These are phyloP conservation scores for Crocodylus rhombifer DNA, from an alignment of 2,797 vertebrate species.

Conservation along the genomic window DNA sequence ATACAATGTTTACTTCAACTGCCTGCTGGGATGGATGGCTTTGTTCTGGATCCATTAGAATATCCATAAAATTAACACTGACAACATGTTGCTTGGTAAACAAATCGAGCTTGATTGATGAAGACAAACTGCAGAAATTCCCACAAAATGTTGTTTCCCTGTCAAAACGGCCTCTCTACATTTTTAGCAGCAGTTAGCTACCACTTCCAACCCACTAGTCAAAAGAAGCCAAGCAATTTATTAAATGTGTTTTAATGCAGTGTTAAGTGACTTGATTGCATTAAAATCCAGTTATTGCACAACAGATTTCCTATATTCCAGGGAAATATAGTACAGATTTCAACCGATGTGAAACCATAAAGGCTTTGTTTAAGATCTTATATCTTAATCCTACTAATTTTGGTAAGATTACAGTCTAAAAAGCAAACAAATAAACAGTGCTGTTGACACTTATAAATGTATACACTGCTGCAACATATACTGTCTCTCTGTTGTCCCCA, in stretches of 20 bases:
- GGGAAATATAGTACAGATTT: constrained; percentile 70
- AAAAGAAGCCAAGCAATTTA: constrained; percentile 59
- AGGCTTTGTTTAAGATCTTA: constrained; percentile 74
- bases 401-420: constrained; percentile 76
- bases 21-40: constrained; percentile 84
- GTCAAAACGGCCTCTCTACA: constrained; percentile 15
- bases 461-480: constrained; percentile 27
- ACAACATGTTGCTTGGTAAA: constrained; percentile 90
- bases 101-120: constrained; percentile 89
- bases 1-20: constrained; percentile 78
- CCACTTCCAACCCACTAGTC: constrained; percentile 9
- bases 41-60: constrained; percentile 84
- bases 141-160: constrained; percentile 37
- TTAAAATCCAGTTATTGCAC: constrained; percentile 76
- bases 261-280: constrained; percentile 76
- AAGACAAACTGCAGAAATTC: constrained; percentile 87
- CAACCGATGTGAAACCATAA: constrained; percentile 80
- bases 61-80: constrained; percentile 90
- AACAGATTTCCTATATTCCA: constrained; percentile 74
- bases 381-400: constrained; percentile 79
- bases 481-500: constrained; percentile 32
- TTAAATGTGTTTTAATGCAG: constrained; percentile 67
- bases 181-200: neutral
- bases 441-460: constrained; percentile 1
- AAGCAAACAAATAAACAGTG: constrained; percentile 58